Evolutionary conservation across 2,888 invertebrate species (phyloP).

Genomic region (Andrena chrysosceles): DNA sequence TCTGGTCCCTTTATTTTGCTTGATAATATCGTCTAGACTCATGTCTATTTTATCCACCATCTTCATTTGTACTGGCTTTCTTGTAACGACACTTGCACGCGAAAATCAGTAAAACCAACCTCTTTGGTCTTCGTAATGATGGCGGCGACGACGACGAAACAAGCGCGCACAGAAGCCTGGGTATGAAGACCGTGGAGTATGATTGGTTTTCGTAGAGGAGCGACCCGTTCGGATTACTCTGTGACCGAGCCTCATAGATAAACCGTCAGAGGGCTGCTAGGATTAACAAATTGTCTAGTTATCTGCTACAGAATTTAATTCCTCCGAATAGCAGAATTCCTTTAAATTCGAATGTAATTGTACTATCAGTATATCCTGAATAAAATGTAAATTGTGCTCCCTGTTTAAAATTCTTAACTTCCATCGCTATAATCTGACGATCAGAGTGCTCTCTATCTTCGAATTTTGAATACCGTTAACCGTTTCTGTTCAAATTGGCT

Average conservation of each 20-base stretch:
- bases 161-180: constrained; percentile 66
- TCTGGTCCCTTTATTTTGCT: constrained; percentile 91
- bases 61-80: constrained; percentile 83
- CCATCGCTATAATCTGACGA: background rate
- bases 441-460: background rate
- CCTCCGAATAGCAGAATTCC: background rate
- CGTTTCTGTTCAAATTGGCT: constrained; percentile 1
- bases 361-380: too few relatives aligned
- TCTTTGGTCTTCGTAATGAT: constrained; percentile 66
- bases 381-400: too few relatives aligned
- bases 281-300: background rate
- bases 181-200: constrained; percentile 51
- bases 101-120: constrained; percentile 67
- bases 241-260: background rate
- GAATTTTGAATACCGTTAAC: background rate
- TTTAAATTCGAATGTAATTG: background rate
- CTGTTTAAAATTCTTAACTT: too few relatives aligned
- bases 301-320: too few relatives aligned
- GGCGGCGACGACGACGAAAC: constrained; percentile 72
- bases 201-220: background rate
- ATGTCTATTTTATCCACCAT: constrained; percentile 98
- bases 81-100: constrained; percentile 42
- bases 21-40: constrained; percentile 99
- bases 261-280: constrained; percentile 1
- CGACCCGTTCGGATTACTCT: background rate